Evolutionary conservation across 1,140 invertebrate species (phyloP), one percentile per base, ranked within the genome.

Genomic region (Araneus ventricosus): DNA sequence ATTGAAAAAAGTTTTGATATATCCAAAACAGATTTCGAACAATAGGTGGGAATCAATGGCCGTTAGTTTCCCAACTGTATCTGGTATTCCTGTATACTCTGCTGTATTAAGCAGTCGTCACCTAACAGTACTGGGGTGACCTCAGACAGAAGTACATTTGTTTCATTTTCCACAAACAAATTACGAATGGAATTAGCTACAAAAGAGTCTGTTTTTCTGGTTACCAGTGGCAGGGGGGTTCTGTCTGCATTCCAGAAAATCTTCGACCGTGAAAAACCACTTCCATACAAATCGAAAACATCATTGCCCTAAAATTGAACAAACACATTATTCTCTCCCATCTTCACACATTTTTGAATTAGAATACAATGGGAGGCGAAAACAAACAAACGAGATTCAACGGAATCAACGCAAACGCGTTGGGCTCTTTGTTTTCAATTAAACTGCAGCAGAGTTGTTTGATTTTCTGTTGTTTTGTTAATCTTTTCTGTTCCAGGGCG

Each of bases 221-320:
- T 7, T 45, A 45, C 4, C 41, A 45, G 41, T 17, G 24, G 70
- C 34, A 75, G 14, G 14, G 34, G 70, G 5, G 17, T 37, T 20
- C 34, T 30, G 70, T 75, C 30, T 37, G 70, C 70, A 75, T 75
- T 75, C 70, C 70, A 2, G 30, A 10, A 75, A 75, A 75, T 22
- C 70, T 75, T 14, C 70, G 70, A 75, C 70, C 70, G 70, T 75
- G 70, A 75, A 75, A 63, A 37, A 30, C n/a, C 27, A 30, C 27
- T 30, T 14, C 70, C 30, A 30, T 14, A 6, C 27, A 37, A 75
- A 14, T 27, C 70, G 34, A 34, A 75, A 37, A 75, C 30, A 75
- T 27, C 20, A 37, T 20, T 34, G 30, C 30, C 14, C 27, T 75
- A 34, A 63, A 75, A 34, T 34, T 75, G 70, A 75, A 75, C 30